Evolutionary conservation across 2,113 vertebrate species (phyloP), one percentile per base, ranked within the genome.

Genomic region (Dasypus novemcinctus): DNA sequence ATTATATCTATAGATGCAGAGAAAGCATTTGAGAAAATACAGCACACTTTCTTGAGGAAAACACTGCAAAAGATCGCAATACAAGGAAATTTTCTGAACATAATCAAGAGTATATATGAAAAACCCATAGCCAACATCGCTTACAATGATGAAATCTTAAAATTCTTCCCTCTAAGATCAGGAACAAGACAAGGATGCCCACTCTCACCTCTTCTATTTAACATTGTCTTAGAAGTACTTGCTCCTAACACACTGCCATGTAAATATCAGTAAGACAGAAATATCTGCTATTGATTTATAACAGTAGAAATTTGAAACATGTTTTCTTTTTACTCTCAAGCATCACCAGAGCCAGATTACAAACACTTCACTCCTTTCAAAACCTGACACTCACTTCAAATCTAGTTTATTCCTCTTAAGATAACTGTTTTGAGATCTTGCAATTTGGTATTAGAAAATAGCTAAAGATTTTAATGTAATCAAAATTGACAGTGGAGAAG

Each of bases 341-440:
- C 46, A 79, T 66, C 87, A 90, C 7, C n/a, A 36, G 72, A 79
- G 36, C 43, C 68, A 86, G 59, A 81, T 89, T 92, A 90, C 13
- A 84, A 74, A 90, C 33, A 83, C 87, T 93, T 95, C 71, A 92
- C 17, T 46, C n/a, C 38, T 82, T 90, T 95, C 75, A 81, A 59
- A 86, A 82, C 3, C 17, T 57, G 49, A 71, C 57, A 82, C 59
- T 89, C 18, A 71, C 27, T 81, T 93, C 74, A 93, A 83, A 95
- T n/a, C 15, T 69, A 18, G 17, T 59, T 36, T 82, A 94, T 89
- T 61, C 84, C 27, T 79, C 57, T 92, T 61, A 49, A 87, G 36
- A 14, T 38, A 72, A 69, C 25, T 72, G 21, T 57, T 84, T 11
- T 69, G n/a, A 92, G 71, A 79, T 14, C 27, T 43, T 93, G 64